These are phyloP conservation scores for Serilophus lunatus DNA, from an alignment of 2,113 vertebrate genomes.

Conservation along the genomic window DNA sequence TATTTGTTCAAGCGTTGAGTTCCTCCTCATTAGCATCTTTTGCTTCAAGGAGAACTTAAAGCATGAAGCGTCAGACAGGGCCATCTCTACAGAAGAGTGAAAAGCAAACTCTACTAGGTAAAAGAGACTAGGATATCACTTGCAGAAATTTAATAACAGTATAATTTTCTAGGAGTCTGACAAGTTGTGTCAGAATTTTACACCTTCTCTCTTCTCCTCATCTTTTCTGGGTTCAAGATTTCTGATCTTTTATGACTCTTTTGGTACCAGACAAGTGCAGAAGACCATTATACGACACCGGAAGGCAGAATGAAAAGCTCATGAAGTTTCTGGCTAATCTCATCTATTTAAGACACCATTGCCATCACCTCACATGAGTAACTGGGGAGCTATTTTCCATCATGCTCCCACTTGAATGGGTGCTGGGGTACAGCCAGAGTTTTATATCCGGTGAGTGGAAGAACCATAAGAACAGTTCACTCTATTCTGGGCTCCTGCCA, in stretches of 20 bases:
- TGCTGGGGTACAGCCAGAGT: background rate
- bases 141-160: background rate
- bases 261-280: background rate
- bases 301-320: background rate
- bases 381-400: background rate
- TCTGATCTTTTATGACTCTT: background rate
- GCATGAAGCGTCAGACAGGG: background rate
- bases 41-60: background rate
- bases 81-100: background rate
- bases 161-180: background rate
- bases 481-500: background rate
- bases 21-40: background rate
- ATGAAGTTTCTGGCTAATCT: background rate
- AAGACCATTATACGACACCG: background rate
- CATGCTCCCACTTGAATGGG: background rate
- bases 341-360: background rate
- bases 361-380: background rate
- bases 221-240: background rate
- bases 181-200: background rate
- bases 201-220: rapidly evolving
- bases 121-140: background rate
- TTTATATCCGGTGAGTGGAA: background rate
- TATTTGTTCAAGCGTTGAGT: background rate
- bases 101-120: background rate
- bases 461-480: rapidly evolving